Conservation (phyloP, 1,140 invertebrate genomes). For the Phocides pigmalion region DNA sequence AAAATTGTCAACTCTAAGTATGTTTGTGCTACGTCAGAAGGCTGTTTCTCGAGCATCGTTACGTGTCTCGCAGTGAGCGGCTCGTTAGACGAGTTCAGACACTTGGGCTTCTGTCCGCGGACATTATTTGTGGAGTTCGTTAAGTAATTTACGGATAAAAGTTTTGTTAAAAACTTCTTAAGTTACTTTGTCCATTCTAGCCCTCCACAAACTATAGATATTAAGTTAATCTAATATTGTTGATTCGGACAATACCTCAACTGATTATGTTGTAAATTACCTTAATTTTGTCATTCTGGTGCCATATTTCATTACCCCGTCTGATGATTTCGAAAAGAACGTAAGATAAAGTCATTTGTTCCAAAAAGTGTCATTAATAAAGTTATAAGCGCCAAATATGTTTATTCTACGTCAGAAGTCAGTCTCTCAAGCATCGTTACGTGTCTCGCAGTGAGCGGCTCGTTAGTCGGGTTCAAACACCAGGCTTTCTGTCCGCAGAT, state of each 20-base stretch:
- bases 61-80: neutral
- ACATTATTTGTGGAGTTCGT: no score
- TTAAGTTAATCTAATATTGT: no score
- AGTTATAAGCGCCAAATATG: neutral
- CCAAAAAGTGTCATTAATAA: no score
- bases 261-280: no score
- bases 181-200: no score
- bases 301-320: no score
- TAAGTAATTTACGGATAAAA: no score
- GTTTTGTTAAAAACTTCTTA: no score
- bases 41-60: constrained; percentile 2
- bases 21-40: neutral
- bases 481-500: neutral
- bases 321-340: no score
- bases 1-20: neutral
- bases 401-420: neutral
- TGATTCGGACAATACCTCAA: no score
- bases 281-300: no score
- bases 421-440: neutral
- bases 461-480: constrained; percentile 17
- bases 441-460: neutral
- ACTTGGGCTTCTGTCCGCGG: constrained; percentile 15
- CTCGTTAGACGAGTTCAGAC: constrained; percentile 19
- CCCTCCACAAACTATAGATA: no score
- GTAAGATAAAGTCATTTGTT: neutral